Evolutionary conservation across 2,113 vertebrate genomes (phyloP).

Genomic region (Corapipo altera): DNA sequence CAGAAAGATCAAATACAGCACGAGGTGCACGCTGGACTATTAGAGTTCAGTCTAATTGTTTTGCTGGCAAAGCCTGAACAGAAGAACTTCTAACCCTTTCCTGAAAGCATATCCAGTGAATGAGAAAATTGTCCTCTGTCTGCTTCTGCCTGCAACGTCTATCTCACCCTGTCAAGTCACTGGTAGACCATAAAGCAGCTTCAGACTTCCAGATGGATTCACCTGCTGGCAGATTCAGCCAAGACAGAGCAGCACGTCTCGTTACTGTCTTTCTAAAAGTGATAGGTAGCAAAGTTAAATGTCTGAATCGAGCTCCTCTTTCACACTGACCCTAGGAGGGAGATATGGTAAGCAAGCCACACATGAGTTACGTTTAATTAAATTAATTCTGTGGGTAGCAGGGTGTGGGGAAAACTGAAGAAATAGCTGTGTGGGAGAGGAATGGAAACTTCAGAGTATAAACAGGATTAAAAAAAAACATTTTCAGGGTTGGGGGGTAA

Average conservation of each 20-base stretch:
- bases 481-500: background rate
- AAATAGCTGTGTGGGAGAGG: background rate
- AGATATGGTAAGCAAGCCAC: background rate
- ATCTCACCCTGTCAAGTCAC: background rate
- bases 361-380: background rate
- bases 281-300: background rate
- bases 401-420: background rate
- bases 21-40: fast-evolving
- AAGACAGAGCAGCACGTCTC: background rate
- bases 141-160: background rate
- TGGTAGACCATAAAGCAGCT: background rate
- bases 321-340: background rate
- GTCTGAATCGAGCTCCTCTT: background rate
- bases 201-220: background rate
- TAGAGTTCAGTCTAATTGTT: background rate
- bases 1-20: background rate
- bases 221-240: background rate
- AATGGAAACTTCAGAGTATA: background rate
- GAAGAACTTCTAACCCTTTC: background rate
- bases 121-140: background rate
- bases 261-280: background rate
- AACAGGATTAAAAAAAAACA: background rate
- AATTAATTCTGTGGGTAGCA: background rate
- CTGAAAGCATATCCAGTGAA: background rate
- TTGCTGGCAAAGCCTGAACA: background rate